phyloP scores from a whole-genome alignment of 1,140 invertebrate genomes.

The Uloborus diversus region DNA sequence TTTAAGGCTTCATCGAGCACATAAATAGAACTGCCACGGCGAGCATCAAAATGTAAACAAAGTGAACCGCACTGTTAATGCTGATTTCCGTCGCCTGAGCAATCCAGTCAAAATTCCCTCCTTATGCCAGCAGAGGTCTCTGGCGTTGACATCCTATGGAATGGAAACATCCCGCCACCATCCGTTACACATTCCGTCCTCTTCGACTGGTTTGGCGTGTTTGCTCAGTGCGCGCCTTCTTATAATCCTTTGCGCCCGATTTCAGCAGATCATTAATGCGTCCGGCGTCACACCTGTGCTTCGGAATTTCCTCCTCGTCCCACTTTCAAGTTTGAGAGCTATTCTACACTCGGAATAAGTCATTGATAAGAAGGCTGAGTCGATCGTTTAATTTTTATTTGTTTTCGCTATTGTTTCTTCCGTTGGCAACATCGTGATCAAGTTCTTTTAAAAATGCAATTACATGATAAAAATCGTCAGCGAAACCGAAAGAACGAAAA shows the following conservation, averaged over 20 bases:
- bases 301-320: conserved; percentile 41
- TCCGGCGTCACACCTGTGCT: conserved; percentile 42
- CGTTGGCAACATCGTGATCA: too few relatives aligned
- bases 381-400: too few relatives aligned
- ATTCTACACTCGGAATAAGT: too few relatives aligned
- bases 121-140: conserved; percentile 19
- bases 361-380: too few relatives aligned
- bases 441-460: too few relatives aligned
- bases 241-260: conserved; percentile 55
- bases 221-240: conserved; percentile 11
- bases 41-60: too few relatives aligned
- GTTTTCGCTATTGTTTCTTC: too few relatives aligned
- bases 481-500: too few relatives aligned
- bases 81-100: not conserved
- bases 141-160: conserved; percentile 22
- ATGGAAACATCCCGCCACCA: conserved; percentile 9
- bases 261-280: conserved; percentile 42
- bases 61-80: not conserved
- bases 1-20: too few relatives aligned
- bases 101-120: not conserved
- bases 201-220: conserved; percentile 44
- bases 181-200: conserved; percentile 14
- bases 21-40: too few relatives aligned
- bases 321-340: conserved; percentile 25
- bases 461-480: too few relatives aligned